A percentile compares a stretch with the other conserved stretches of the same genome.
phyloP scores from a whole-genome alignment of 1,140 invertebrate species.

The Ladona fulva region DNA sequence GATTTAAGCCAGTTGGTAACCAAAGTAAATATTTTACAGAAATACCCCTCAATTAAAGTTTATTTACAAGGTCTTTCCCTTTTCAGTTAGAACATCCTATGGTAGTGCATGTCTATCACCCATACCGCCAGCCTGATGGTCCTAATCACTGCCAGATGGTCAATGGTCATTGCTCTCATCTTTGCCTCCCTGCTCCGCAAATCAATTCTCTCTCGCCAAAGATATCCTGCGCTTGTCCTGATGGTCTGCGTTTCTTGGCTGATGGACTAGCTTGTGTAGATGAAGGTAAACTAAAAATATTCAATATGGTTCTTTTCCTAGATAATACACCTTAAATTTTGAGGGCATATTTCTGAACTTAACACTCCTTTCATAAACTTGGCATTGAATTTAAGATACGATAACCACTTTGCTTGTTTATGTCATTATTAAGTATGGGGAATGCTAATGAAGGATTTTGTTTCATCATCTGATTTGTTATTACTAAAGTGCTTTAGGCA shows the following conservation, averaged over 20 bases:
- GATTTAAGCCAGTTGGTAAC: not conserved
- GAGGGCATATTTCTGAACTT: no score
- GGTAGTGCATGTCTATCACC: slow-evolving; percentile 92
- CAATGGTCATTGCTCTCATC: slow-evolving; percentile 84
- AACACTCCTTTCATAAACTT: no score
- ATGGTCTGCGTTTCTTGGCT: slow-evolving; percentile 60
- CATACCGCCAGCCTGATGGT: slow-evolving; percentile 82
- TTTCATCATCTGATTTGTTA: no score
- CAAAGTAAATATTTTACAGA: not conserved
- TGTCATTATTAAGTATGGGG: no score
- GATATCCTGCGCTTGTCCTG: slow-evolving; percentile 81
- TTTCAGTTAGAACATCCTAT: slow-evolving; percentile 76
- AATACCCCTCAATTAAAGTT: no score
- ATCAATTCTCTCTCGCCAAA: slow-evolving; percentile 64
- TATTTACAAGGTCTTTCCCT: not conserved
- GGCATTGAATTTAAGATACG: no score
- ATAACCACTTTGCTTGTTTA: no score
- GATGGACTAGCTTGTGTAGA: slow-evolving; percentile 80
- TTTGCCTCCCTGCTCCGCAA: slow-evolving; percentile 77
- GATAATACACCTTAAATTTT: no score
- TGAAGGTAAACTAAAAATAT: slow-evolving; percentile 56
- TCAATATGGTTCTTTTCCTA: slow-evolving; percentile 14
- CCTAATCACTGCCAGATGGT: slow-evolving; percentile 84
- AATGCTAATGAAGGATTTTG: no score
- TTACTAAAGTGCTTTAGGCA: no score